Conservation (phyloP, 1,140 invertebrate genomes). For the Pemphigus obesinymphae region DNA sequence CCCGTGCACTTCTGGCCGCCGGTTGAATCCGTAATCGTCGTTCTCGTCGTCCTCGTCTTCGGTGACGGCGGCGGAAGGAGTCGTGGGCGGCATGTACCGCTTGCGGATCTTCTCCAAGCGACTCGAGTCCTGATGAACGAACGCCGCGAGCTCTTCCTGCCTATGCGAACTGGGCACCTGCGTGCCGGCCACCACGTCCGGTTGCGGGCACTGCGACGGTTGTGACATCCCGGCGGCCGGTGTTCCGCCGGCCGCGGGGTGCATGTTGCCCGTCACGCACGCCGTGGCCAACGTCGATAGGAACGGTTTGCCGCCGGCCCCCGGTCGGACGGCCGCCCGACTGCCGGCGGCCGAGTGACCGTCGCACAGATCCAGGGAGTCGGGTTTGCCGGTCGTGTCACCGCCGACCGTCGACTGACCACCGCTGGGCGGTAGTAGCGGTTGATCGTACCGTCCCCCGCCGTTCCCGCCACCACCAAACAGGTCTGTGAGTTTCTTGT, state of each 20-base stretch:
- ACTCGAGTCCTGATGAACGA: slow-evolving; percentile 75
- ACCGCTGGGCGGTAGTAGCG: slow-evolving; percentile 71
- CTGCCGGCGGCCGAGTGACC: background rate
- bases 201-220: slow-evolving; percentile 49
- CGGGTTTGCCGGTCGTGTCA: slow-evolving; percentile 29
- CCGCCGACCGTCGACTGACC: slow-evolving; percentile 67
- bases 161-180: slow-evolving; percentile 52
- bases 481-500: slow-evolving; percentile 64
- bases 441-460: slow-evolving; percentile 40
- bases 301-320: slow-evolving; percentile 58
- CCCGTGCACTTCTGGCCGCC: slow-evolving; percentile 76
- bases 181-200: slow-evolving; percentile 71
- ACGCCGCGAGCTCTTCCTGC: slow-evolving; percentile 72
- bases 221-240: background rate
- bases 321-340: background rate
- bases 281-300: slow-evolving; percentile 68
- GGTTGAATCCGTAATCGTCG: slow-evolving; percentile 83
- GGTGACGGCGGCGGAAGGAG: slow-evolving; percentile 44
- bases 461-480: slow-evolving; percentile 49
- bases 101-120: slow-evolving; percentile 75
- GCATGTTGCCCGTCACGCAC: slow-evolving; percentile 55
- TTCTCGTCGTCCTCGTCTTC: slow-evolving; percentile 64
- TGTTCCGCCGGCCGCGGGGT: background rate
- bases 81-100: slow-evolving; percentile 53
- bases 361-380: slow-evolving; percentile 16